Base-by-base conservation (phyloP, 2,113 vertebrate species). In the Channa maculata region DNA sequence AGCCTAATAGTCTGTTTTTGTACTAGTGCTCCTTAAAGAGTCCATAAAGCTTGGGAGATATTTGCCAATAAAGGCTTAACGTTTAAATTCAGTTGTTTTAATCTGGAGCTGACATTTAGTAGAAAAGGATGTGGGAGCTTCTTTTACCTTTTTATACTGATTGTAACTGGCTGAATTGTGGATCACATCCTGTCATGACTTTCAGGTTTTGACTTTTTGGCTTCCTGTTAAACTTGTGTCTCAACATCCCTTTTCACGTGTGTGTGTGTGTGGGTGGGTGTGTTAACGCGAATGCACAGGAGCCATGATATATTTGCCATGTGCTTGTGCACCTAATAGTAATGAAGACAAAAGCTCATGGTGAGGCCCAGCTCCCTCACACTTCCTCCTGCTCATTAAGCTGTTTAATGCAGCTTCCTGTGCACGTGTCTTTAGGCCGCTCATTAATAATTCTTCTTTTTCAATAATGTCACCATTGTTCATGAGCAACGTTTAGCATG, bases 401-500 rank as follows among this genome's bases (percentile, higher is more conserved):
- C 75, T 34, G 57, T 77, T 41, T 86, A 78, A 85, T 82, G 77
- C 80, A 54, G 80, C 75, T 91, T 92, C 89, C 85, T 87, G 85
- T 76, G 83, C 71, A 51, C 33, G 52, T 73, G 83, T 92, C 86
- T 88, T 65, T 82, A 79, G 77, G 88, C 84, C 72, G 63, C 65
- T 87, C 75, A 92, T 91, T 92, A 89, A 91, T 87, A 91, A 86
- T 60, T 65, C 61, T 37, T 39, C 73, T 78, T 91, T 43, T 86
- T 83, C 70, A 86, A 80, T 87, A 89, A 90, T 86, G 82, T 80
- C 55, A 54, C 50, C 50, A 54, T 83, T 72, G 87, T 86, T 63
- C 90, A 89, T 63, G 38, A 78, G 55, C 69, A 84, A 57, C 73
- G 80, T 68, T 33, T 59, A 69, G 49, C 65, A 53, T 60, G 52